phyloP scores from a whole-genome alignment of 2,797 vertebrate genomes.

The Pterois miles region DNA sequence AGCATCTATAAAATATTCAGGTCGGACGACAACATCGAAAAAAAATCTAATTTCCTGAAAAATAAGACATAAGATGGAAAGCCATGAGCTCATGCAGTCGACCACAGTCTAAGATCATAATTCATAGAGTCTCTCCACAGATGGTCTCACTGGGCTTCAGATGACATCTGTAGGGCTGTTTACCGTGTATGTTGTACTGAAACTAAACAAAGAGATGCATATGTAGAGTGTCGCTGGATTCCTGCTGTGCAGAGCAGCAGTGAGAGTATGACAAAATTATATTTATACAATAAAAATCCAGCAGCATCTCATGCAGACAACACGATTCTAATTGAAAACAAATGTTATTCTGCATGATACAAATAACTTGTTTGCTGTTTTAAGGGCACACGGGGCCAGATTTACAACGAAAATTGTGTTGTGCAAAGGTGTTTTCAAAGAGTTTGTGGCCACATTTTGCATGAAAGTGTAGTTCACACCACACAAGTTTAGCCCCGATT shows the following conservation, averaged over 20 bases:
- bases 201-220: not conserved
- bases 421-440: no score
- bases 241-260: not conserved
- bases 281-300: not conserved
- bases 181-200: not conserved
- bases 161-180: not conserved
- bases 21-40: not conserved
- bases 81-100: slow-evolving; percentile 8
- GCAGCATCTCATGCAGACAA: not conserved
- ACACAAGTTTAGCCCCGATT: no score
- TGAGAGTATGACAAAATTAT: not conserved
- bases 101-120: not conserved
- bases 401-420: no score
- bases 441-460: no score
- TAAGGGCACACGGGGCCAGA: not conserved
- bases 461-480: no score
- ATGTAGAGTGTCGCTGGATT: not conserved
- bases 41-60: slow-evolving; percentile 30
- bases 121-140: not conserved
- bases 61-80: slow-evolving; percentile 4
- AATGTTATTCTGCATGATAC: not conserved
- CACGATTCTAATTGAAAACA: not conserved
- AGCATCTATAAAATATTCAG: slow-evolving; percentile 51
- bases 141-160: not conserved
- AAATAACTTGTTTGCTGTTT: not conserved